Percentiles rank a stretch among this genome's conserved stretches.
Evolutionary conservation across 2,888 invertebrate species (phyloP).

Genomic region (Phyllotreta cruciferae): DNA sequence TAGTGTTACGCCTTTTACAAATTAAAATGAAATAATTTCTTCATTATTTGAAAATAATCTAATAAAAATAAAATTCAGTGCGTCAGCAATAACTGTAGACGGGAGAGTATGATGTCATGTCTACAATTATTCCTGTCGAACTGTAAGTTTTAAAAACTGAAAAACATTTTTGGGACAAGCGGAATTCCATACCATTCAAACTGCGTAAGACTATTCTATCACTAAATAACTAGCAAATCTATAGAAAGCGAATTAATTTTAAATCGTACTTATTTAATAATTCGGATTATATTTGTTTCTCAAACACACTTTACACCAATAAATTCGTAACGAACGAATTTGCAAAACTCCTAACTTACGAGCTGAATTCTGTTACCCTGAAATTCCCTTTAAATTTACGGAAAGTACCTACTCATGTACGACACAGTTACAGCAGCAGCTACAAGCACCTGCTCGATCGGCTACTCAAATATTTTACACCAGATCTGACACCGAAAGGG

Average conservation of each 20-base stretch:
- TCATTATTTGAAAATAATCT: not conserved
- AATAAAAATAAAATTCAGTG: too few relatives aligned
- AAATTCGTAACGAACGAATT: not conserved
- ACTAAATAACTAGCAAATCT: too few relatives aligned
- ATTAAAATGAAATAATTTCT: too few relatives aligned
- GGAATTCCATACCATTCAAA: too few relatives aligned
- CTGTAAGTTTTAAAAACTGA: too few relatives aligned
- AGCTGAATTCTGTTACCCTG: conserved; percentile 23
- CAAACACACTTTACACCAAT: not conserved
- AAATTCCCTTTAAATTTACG: conserved; percentile 25
- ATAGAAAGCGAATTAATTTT: not conserved
- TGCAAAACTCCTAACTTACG: not conserved
- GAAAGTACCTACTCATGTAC: conserved; percentile 37
- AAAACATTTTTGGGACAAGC: too few relatives aligned
- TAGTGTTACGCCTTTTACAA: too few relatives aligned
- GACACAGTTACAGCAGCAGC: conserved; percentile 54
- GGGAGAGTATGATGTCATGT: too few relatives aligned
- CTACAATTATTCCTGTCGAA: too few relatives aligned
- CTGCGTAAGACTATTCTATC: too few relatives aligned
- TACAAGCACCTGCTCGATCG: conserved; percentile 42
- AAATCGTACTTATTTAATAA: not conserved
- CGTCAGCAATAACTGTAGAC: too few relatives aligned
- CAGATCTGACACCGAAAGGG: conserved; percentile 42
- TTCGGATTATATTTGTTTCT: conserved; percentile 6
- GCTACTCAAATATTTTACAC: conserved; percentile 47